Evolutionary conservation across 2,888 invertebrate genomes (phyloP).

Genomic region (Apamea monoglypha): DNA sequence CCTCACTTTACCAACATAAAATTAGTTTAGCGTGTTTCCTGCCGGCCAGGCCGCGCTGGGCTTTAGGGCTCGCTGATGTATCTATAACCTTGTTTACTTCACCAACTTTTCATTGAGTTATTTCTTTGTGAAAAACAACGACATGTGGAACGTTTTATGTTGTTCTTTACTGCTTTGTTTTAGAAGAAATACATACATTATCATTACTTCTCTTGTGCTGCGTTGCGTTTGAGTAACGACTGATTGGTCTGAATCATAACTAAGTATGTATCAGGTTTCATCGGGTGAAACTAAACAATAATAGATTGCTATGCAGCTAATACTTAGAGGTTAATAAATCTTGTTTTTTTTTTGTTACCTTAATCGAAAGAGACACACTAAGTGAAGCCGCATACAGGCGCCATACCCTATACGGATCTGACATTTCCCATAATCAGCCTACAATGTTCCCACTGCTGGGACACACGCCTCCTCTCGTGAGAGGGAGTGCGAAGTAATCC

Average conservation of each 20-base stretch:
- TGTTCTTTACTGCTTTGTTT: background rate
- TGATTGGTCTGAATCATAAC: background rate
- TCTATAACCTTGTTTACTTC: slow-evolving; percentile 54
- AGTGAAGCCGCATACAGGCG: background rate
- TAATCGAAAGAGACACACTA: background rate
- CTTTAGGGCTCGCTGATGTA: slow-evolving; percentile 33
- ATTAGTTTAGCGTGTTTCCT: slow-evolving; percentile 49
- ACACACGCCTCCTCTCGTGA: background rate
- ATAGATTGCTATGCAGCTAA: background rate
- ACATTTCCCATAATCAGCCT: background rate
- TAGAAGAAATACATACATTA: background rate
- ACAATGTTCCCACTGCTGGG: background rate
- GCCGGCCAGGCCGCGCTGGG: slow-evolving; percentile 14
- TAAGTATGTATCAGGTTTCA: background rate
- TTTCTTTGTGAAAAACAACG: slow-evolving; percentile 18
- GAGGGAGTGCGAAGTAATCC: background rate
- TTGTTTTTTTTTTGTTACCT: background rate
- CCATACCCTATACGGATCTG: background rate
- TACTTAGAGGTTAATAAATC: background rate
- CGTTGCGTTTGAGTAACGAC: background rate
- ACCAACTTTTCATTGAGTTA: slow-evolving; percentile 48
- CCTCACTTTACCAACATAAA: slow-evolving; percentile 39
- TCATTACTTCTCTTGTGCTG: background rate
- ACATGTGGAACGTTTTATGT: background rate
- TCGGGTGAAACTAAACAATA: background rate